These are phyloP conservation scores for Nomia melanderi DNA, from an alignment of 1,140 invertebrate species.

Conservation along the genomic window DNA sequence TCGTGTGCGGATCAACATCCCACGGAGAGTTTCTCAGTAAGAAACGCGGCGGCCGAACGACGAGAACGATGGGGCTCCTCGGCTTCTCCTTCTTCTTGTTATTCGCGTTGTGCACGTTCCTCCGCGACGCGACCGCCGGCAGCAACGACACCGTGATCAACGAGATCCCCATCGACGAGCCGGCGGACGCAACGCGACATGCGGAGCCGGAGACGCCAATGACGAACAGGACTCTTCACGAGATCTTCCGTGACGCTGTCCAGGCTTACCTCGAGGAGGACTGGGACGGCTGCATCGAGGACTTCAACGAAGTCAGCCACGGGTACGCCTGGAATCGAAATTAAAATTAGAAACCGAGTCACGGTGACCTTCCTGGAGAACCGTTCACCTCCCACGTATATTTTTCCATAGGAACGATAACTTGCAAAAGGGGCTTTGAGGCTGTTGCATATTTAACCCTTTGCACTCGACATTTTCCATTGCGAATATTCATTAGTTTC, in stretches of 20 bases:
- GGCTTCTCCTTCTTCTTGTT: too few species aligned
- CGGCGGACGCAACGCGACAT: neutral
- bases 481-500: too few species aligned
- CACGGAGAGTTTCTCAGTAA: slow-evolving; percentile 2
- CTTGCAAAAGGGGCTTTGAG: too few species aligned
- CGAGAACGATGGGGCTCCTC: slow-evolving; percentile 25
- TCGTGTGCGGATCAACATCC: slow-evolving; percentile 16
- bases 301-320: slow-evolving; percentile 83
- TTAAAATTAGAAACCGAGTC: neutral
- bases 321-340: slow-evolving; percentile 69
- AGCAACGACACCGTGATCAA: slow-evolving; percentile 27
- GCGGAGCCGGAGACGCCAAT: neutral
- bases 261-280: slow-evolving; percentile 86
- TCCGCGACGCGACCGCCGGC: slow-evolving; percentile 12
- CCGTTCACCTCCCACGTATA: too few species aligned
- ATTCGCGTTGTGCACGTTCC: slow-evolving; percentile 2
- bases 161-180: slow-evolving; percentile 5
- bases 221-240: slow-evolving; percentile 35
- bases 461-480: too few species aligned
- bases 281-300: slow-evolving; percentile 85
- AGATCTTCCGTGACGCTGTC: slow-evolving; percentile 80
- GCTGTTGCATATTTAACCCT: too few species aligned
- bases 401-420: too few species aligned
- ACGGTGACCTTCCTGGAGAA: neutral
- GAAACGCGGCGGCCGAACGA: slow-evolving; percentile 7